Evolutionary conservation across 2,797 vertebrate species (phyloP).

Genomic region (Picus viridis): DNA sequence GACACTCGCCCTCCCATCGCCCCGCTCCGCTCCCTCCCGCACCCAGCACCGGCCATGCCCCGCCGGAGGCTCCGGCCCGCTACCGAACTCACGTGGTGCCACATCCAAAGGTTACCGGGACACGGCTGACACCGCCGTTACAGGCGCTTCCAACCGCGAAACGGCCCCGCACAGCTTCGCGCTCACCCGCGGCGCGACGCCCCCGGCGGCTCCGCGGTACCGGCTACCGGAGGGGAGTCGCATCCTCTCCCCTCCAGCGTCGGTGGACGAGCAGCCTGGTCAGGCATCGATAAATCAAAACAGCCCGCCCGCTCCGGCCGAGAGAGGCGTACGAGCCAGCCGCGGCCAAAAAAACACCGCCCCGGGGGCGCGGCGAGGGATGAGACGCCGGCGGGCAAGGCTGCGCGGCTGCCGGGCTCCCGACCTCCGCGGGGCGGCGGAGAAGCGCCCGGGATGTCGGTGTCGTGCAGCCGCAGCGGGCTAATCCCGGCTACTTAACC

Average conservation of each 20-base stretch:
- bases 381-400: not conserved
- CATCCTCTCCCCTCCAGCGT: not conserved
- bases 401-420: not conserved
- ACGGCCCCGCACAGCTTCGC: not conserved
- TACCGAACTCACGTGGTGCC: slow-evolving; percentile 57
- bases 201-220: not conserved
- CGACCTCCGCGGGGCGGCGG: slow-evolving; percentile 1
- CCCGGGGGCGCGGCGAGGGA: not conserved
- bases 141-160: not conserved
- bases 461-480: slow-evolving; percentile 15
- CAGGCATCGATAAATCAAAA: slow-evolving; percentile 26
- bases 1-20: not conserved
- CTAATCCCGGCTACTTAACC: slow-evolving; percentile 60
- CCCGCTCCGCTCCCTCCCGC: not conserved
- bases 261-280: not conserved
- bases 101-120: slow-evolving; percentile 63
- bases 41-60: not conserved
- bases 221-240: not conserved
- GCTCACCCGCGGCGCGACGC: not conserved
- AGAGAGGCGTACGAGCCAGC: not conserved
- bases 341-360: slow-evolving; percentile 26
- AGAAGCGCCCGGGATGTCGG: not conserved
- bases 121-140: not conserved
- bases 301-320: not conserved
- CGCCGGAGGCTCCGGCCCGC: slow-evolving; percentile 16